Evolutionary conservation across 2,113 vertebrate species (phyloP), one percentile per base, ranked within the genome.

Genomic region (Echinops telfairi): DNA sequence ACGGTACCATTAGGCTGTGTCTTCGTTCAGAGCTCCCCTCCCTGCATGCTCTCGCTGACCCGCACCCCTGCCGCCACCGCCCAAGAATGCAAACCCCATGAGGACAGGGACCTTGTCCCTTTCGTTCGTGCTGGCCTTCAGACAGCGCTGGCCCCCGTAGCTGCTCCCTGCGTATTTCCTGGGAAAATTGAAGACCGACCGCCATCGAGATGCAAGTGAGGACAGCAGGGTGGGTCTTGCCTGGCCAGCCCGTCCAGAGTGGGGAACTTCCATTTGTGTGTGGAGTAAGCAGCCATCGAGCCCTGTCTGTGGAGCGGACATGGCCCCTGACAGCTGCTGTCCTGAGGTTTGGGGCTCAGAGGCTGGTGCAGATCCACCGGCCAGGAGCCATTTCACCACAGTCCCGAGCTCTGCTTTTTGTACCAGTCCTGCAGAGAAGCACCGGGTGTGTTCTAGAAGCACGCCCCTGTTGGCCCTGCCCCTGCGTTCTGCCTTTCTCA

Each of bases 401-500:
- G 47, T 12, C 47, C 47, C 47, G 47, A 40, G 3, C 60, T 22
- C 60, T 12, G 5, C 23, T 29, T 93, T 36, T 82, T 4, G 16
- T 31, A 29, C 27, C 47, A 38, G n/a, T 6, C 36, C 14, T 31
- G 73, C 0, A 16, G 57, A 3, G 15, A 2, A 80, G 33, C 47
- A 22, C 58, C 33, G 53, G 38, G 2, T 10, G 2, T n/a, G 12
- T 47, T 81, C 40, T 85, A 58, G 83, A 29, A 15, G 58, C 19
- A 2, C 47, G 53, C 31, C 9, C 20, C 1, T 0, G n/a, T 14
- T 0, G 20, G 29, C 85, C 10, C 0, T 15, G 14, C 25, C 31
- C 31, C 36, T 27, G 12, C 38, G 33, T 23, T 57, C 8, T 23
- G 58, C n/a, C 71, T 71, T 33, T 71, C 73, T 43, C 31, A 70